Evolutionary conservation across 1,140 invertebrate species (phyloP), one percentile per base, ranked within the genome.

Genomic region (Megalopta genalis): DNA sequence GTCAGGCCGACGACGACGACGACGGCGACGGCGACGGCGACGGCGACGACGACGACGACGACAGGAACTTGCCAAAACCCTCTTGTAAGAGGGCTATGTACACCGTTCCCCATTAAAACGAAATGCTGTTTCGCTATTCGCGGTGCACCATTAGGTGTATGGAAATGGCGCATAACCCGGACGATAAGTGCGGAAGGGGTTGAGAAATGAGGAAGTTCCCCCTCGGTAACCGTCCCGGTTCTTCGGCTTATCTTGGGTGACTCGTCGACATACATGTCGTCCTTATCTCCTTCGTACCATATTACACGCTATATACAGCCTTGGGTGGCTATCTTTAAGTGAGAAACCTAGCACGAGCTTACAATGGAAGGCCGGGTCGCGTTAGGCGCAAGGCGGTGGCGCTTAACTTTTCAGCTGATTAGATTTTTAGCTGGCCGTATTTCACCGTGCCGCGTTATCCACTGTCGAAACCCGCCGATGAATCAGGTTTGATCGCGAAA

Each of bases 171-270:
- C 85, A 86, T 86, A 86, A 86, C 84, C 85, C 75, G 73, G 84
- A 86, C 81, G 85, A 86, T 86, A 86, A 86, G 84, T 86, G 84
- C 85, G 84, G 77, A 86, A 86, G 85, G 85, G 84, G 84, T 86
- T 87, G 85, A 86, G 85, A 86, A 86, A 86, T 77, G 85, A 86
- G 84, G 84, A 81, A 83, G 81, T 83, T 83, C 66, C 74, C 81
- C 74, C 73, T 71, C 62, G 85, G 73, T 84, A 86, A 83, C 85
- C 68, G 81, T 76, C 46, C 81, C 73, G 84, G 81, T 86, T 83
- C 84, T 83, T 83, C 78, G 77, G 77, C 85, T 86, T 86, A 86
- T 86, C 84, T 86, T 83, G 77, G 71, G 69, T 60, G 84, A 86
- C 85, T 83, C 81, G 81, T 84, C 85, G 85, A 86, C 85, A 86